Percentiles rank a stretch among this genome's conserved stretches.
phyloP scores from a whole-genome alignment of 2,888 invertebrate genomes.

The Andrena bicolor region DNA sequence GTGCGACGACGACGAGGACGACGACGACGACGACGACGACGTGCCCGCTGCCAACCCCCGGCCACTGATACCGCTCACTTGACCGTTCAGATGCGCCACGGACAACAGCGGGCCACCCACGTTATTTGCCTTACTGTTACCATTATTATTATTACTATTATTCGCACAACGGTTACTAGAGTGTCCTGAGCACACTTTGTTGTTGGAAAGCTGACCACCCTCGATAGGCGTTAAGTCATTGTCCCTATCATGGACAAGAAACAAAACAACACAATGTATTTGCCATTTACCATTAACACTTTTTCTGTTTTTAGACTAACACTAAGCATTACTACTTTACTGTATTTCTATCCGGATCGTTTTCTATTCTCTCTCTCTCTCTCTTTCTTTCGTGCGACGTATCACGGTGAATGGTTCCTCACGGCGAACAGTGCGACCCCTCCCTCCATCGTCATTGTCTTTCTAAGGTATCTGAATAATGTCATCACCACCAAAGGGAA shows the following conservation, averaged over 20 bases:
- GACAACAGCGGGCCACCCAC: slow-evolving; percentile 92
- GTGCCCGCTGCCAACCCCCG: slow-evolving; percentile 77
- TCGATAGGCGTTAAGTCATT: slow-evolving; percentile 84
- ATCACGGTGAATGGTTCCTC: neutral
- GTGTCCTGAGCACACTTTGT: slow-evolving; percentile 83
- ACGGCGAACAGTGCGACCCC: slow-evolving; percentile 44
- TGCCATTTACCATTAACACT: slow-evolving; percentile 57
- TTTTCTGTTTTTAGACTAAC: slow-evolving; percentile 48
- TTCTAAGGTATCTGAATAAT: neutral
- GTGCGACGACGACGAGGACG: slow-evolving; percentile 62
- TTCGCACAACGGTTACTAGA: slow-evolving; percentile 82
- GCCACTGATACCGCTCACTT: slow-evolving; percentile 81
- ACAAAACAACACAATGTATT: slow-evolving; percentile 74
- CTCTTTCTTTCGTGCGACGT: neutral
- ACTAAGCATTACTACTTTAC: slow-evolving; percentile 32
- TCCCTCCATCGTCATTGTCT: neutral
- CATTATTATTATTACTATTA: slow-evolving; percentile 82
- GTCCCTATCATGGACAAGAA: slow-evolving; percentile 82
- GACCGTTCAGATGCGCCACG: slow-evolving; percentile 89
- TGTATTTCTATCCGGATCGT: neutral
- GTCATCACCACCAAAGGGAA: neutral
- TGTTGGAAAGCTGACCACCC: slow-evolving; percentile 84
- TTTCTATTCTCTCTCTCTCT: neutral
- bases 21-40: slow-evolving; percentile 19
- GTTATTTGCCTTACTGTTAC: slow-evolving; percentile 83